A percentile compares a stretch with the other conserved stretches of the same genome.
Evolutionary conservation across 92 coral and sea anemone species (phyloP).

Genomic region (Anthopleura xanthogrammica): DNA sequence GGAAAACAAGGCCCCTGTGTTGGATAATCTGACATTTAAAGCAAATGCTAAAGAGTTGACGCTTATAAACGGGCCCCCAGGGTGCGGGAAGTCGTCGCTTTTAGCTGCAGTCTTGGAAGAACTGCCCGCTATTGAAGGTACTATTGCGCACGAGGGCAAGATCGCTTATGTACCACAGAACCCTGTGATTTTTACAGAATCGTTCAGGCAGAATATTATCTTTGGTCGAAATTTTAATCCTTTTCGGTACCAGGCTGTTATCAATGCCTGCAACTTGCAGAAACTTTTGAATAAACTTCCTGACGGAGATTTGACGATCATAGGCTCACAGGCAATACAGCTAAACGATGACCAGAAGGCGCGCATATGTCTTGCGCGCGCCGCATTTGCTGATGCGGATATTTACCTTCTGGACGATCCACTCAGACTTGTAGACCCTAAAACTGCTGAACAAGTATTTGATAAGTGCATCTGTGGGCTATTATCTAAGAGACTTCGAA

Average conservation of each 20-base stretch:
- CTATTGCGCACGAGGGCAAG: slow-evolving; percentile 63
- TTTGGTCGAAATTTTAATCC: slow-evolving; percentile 79
- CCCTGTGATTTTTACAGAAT: slow-evolving; percentile 67
- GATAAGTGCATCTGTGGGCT: slow-evolving; percentile 80
- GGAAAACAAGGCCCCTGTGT: slow-evolving; percentile 51
- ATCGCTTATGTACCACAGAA: slow-evolving; percentile 81
- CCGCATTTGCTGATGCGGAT: slow-evolving; percentile 84
- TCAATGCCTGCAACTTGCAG: slow-evolving; percentile 73
- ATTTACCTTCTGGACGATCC: slow-evolving; percentile 82
- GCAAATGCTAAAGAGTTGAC: slow-evolving; percentile 74
- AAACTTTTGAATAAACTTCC: slow-evolving; percentile 56
- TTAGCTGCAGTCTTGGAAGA: slow-evolving; percentile 76
- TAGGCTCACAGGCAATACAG: slow-evolving; percentile 57
- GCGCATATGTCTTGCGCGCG: slow-evolving; percentile 77
- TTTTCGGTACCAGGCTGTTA: slow-evolving; percentile 80
- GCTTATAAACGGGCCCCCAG: slow-evolving; percentile 75
- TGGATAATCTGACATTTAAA: slow-evolving; percentile 54
- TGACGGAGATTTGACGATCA: slow-evolving; percentile 76
- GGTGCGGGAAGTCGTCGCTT: slow-evolving; percentile 82
- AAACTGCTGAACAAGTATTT: slow-evolving; percentile 74
- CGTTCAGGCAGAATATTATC: slow-evolving; percentile 62
- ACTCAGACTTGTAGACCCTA: slow-evolving; percentile 56
- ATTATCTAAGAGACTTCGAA: slow-evolving; percentile 64
- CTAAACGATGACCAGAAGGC: slow-evolving; percentile 72
- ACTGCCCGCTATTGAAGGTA: slow-evolving; percentile 71